These are phyloP conservation scores for Nephrotoma flavescens DNA, from an alignment of 2,888 invertebrate genomes.

Conservation along the genomic window DNA sequence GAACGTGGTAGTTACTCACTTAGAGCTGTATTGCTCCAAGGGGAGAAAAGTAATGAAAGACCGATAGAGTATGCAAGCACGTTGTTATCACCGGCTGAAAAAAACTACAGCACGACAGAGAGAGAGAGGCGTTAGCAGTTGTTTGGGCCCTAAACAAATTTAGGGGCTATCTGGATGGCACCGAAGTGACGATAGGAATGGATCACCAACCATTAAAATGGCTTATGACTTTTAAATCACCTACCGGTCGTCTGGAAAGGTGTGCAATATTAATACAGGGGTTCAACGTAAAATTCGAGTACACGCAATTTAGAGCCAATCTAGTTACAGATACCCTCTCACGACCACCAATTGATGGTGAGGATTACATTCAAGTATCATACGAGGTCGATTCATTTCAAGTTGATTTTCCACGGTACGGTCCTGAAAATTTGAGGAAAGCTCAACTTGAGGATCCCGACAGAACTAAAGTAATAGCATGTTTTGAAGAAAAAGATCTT, in stretches of 20 bases:
- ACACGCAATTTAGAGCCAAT: constrained; percentile 18
- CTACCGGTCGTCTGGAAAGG: constrained; percentile 24
- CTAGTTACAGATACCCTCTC: constrained; percentile 11
- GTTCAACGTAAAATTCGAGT: constrained; percentile 23
- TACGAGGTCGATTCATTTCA: background rate
- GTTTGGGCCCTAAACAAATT: too few species aligned
- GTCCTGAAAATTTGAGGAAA: constrained; percentile 1
- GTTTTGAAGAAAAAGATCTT: background rate
- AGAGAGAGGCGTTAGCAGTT: too few species aligned
- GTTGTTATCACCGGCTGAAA: too few species aligned
- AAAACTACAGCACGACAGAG: too few species aligned
- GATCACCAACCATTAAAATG: constrained; percentile 27
- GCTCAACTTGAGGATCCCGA: constrained; percentile 15
- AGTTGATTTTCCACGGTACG: background rate
- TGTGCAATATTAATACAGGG: constrained; percentile 29
- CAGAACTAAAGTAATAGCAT: constrained; percentile 12
- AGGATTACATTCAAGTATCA: too few species aligned
- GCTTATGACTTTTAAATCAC: constrained; percentile 20
- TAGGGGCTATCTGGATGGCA: too few species aligned
- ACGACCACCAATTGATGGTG: too few species aligned
- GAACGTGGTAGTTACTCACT: too few species aligned
- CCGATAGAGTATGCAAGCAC: too few species aligned
- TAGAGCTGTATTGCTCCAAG: too few species aligned
- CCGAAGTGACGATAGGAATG: too few species aligned
- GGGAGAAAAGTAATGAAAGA: too few species aligned